phyloP scores from a whole-genome alignment of 2,113 vertebrate species.

The Saimiri boliviensis region DNA sequence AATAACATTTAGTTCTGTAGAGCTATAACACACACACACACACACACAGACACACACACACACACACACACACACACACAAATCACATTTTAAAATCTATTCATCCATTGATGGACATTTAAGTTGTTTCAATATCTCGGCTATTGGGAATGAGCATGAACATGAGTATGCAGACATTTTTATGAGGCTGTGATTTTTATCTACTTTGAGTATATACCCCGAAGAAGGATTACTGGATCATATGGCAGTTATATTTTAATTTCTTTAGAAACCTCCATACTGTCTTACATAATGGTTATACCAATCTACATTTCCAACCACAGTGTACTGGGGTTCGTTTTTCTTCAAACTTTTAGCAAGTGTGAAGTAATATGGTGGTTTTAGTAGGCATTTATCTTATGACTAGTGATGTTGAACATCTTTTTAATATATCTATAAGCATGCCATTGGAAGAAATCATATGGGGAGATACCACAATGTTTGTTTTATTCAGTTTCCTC shows the following conservation, averaged over 20 bases:
- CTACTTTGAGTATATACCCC: not conserved
- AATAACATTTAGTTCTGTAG: not conserved
- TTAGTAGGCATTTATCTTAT: not conserved
- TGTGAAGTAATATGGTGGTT: not conserved
- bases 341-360: not conserved
- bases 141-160: not conserved
- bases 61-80: not conserved
- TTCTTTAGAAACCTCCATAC: not conserved
- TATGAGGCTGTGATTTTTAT: not conserved
- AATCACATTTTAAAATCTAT: not conserved
- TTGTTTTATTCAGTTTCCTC: not conserved
- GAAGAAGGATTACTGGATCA: not conserved
- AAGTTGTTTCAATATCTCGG: not conserved
- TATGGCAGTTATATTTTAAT: not conserved
- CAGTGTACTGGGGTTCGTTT: not conserved
- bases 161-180: not conserved
- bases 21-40: not conserved
- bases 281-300: not conserved
- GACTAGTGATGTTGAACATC: not conserved
- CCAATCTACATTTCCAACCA: not conserved
- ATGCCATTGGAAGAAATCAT: not conserved
- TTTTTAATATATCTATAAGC: not conserved
- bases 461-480: not conserved
- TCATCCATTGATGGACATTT: not conserved
- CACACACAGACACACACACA: not conserved